Conservation (phyloP, 2,797 vertebrate species). For the Benthosema pterotum region DNA sequence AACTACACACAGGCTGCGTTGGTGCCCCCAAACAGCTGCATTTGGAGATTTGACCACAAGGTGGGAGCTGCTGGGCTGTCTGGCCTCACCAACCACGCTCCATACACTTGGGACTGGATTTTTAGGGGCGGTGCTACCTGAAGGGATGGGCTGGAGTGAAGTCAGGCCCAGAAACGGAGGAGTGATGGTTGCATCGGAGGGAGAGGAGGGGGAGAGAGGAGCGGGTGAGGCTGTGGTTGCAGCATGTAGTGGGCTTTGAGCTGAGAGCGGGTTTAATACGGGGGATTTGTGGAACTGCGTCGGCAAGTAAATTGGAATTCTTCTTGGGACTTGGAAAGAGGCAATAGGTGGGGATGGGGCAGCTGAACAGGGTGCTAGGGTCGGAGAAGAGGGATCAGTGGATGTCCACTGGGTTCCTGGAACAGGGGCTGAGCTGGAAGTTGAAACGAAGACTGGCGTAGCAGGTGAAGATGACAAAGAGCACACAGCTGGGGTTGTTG, state of each 20-base stretch:
- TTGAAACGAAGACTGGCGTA: background rate
- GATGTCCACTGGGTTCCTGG: background rate
- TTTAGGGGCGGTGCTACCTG: constrained; percentile 24
- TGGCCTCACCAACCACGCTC: constrained; percentile 71
- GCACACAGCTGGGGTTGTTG: background rate
- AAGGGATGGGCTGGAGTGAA: constrained; percentile 30
- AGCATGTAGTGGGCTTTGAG: constrained; percentile 17
- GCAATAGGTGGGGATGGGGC: constrained; percentile 17
- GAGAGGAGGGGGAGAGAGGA: constrained; percentile 12
- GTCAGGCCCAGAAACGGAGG: constrained; percentile 48
- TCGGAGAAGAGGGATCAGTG: background rate
- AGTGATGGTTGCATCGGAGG: constrained; percentile 3
- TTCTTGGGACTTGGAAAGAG: constrained; percentile 34
- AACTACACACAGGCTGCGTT: constrained; percentile 71
- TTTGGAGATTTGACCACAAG: constrained; percentile 66
- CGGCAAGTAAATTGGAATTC: constrained; percentile 49
- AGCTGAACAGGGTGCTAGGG: constrained; percentile 27
- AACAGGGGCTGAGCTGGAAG: constrained; percentile 13
- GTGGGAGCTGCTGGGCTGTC: constrained; percentile 52
- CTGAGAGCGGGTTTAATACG: constrained; percentile 26
- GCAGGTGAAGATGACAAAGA: background rate
- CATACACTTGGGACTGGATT: constrained; percentile 65
- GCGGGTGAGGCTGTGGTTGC: constrained; percentile 17
- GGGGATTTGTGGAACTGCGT: constrained; percentile 55
- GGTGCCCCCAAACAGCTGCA: constrained; percentile 70